A percentile compares a stretch with the other conserved stretches of the same genome.
Conservation (phyloP, 2,113 vertebrate species). For the Corydoras maculifer region DNA sequence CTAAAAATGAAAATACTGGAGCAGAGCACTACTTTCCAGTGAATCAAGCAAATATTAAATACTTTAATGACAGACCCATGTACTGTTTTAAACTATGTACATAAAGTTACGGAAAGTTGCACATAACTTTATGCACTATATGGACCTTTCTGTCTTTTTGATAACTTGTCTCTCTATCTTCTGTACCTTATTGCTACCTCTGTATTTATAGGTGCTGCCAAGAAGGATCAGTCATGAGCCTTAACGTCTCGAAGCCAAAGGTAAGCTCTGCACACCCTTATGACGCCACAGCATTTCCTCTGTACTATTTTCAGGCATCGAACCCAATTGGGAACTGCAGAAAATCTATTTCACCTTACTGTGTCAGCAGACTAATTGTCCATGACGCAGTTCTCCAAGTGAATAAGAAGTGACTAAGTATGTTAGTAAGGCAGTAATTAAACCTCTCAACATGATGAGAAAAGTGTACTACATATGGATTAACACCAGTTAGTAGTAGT, state of each 20-base stretch:
- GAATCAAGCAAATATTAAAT: too few species aligned
- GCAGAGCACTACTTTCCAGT: too few species aligned
- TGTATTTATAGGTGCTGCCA: not conserved
- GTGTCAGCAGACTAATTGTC: slow-evolving; percentile 11
- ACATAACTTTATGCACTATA: too few species aligned
- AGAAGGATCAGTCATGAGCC: slow-evolving; percentile 18
- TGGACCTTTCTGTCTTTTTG: too few species aligned
- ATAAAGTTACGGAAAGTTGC: too few species aligned
- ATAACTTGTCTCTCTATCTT: too few species aligned
- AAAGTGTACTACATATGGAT: not conserved
- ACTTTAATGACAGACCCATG: too few species aligned
- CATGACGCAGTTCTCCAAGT: slow-evolving; percentile 31
- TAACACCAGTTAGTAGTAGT: too few species aligned
- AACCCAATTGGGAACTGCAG: slow-evolving; percentile 3
- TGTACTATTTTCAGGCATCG: slow-evolving; percentile 16
- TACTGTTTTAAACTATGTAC: too few species aligned
- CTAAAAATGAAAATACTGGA: too few species aligned
- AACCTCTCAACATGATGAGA: not conserved
- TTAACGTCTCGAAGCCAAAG: not conserved
- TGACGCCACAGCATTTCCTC: slow-evolving; percentile 5
- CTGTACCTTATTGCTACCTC: not conserved
- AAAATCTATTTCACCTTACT: slow-evolving; percentile 11
- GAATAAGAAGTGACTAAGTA: not conserved
- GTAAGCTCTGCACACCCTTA: not conserved
- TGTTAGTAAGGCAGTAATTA: not conserved